Evolutionary conservation across 1,140 invertebrate species (phyloP), one percentile per base, ranked within the genome.

Genomic region (Hypothenemus hampei): DNA sequence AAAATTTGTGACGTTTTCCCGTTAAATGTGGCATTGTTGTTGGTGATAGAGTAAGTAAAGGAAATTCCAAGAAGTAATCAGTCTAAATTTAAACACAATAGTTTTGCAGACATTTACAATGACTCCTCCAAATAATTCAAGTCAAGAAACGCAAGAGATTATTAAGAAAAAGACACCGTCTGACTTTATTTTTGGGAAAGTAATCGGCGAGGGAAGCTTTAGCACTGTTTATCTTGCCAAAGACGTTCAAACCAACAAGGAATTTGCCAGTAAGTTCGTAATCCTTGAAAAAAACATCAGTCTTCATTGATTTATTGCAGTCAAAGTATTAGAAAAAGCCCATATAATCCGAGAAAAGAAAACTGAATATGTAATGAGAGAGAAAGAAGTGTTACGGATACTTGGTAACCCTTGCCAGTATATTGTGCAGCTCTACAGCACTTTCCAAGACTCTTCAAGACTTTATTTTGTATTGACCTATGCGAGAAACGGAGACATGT

Each of bases 401-500:
- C 71, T 93, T 31, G 84, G 82, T 44, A 76, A 74, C 53, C 77
- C 77, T 29, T 78, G 78, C 63, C 84, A 83, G 13, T 96, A 92
- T 69, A 94, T 99, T 71, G 91, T 98, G 11, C 87, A 88, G 65
- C 77, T 99, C 4, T 94, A 88, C 67, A 97, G 88, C 72, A 97
- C 97, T 29, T 99, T 99, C 77, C 97, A 99, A 77, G 95, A 98
- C 73, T 64, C 78, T 16, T 84, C 92, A 59, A 82, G 92, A 65
- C 80, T 99, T 13, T 99, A 97, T 77, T 99, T 98, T 80, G 96
- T 96, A 1, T 79, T 99, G 61, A 91, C 89, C 4, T 97, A 93
- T 75, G 95, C 93, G 18, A 89, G 91, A 71, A 89, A 95, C 70
- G 93, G 95, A 20, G 97, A 99, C 73, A 74, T 99, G 10, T 74